Evolutionary conservation across 2,113 vertebrate genomes (phyloP), one percentile per base, ranked within the genome.

Genomic region (Atractosteus spatula): DNA sequence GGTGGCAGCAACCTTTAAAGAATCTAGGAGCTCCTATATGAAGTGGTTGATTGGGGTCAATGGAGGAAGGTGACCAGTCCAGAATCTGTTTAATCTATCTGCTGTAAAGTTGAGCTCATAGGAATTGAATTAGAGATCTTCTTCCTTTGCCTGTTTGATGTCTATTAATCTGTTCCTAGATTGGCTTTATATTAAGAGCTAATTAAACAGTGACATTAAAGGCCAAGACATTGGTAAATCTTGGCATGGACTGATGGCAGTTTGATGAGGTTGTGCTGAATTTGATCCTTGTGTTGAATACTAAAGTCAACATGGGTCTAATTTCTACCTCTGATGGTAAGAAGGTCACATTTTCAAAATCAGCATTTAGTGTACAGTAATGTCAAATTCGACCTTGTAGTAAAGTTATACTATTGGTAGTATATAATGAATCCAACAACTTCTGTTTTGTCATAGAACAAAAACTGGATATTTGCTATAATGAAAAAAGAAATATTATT

Each of bases 171-270:
- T 82, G 82, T 87, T 78, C 76, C 80, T 71, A 74, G 82, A 79
- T 77, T 81, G 80, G 79, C 80, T 84, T 79, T 81, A 75, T 74
- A 81, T 85, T 87, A 87, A 80, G 80, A 71, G 64, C 82, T 85
- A 89, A 89, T 90, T 89, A 90, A 85, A 80, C 82, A 85, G 81
- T 85, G 83, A 84, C 85, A 82, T 69, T 16, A 66, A 80, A 73
- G 82, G 82, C 75, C 64, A 71, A 79, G 74, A 78, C 76, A 69
- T 76, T 78, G 78, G 76, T 84, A 78, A 84, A 85, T 82, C 83
- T 82, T 83, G 77, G 83, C 80, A 85, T 82, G 86, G 70, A 74
- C 80, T 67, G 51, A 73, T 75, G 82, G 74, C 66, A 41, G 43
- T 78, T 80, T 83, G 79, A 86, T 77, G 76, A 78, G 54, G 73